A percentile compares a stretch with the other conserved stretches of the same genome.
Evolutionary conservation across 2,888 invertebrate species (phyloP).

Genomic region (Anaspis maculata): DNA sequence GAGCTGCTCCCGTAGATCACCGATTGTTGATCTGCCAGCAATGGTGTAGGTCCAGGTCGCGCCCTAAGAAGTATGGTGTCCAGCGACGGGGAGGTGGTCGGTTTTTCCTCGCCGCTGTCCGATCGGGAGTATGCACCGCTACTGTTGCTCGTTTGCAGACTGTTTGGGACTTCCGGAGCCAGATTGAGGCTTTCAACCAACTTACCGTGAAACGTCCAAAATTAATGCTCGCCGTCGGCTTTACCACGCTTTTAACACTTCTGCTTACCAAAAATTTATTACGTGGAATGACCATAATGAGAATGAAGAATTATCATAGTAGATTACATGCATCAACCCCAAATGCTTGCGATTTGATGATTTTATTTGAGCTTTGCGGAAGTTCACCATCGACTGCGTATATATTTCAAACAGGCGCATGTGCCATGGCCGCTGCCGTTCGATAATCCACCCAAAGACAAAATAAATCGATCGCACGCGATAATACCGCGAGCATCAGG

Average conservation of each 20-base stretch:
- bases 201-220: no score
- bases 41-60: conserved; percentile 10
- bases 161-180: conserved; percentile 39
- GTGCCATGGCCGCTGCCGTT: conserved; percentile 28
- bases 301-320: conserved; percentile 24
- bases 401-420: conserved; percentile 24
- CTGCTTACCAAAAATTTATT: no score
- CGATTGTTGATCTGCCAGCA: conserved; percentile 7
- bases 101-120: conserved; percentile 24
- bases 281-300: conserved; percentile 39
- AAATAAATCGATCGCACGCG: conserved; percentile 28
- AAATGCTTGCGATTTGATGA: conserved; percentile 39
- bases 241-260: conserved; percentile 24
- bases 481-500: no score
- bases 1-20: conserved; percentile 3
- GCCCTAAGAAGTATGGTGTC: conserved; percentile 26
- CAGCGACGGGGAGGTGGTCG: conserved; percentile 21
- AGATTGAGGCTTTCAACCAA: conserved; percentile 36
- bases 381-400: conserved; percentile 16
- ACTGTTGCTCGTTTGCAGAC: conserved; percentile 26
- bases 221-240: no score
- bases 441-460: conserved; percentile 27
- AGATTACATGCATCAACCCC: conserved; percentile 35
- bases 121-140: conserved; percentile 26
- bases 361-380: conserved; percentile 21